Evolutionary conservation across 2,888 invertebrate genomes (phyloP).

Genomic region (Ectemnius continuus): DNA sequence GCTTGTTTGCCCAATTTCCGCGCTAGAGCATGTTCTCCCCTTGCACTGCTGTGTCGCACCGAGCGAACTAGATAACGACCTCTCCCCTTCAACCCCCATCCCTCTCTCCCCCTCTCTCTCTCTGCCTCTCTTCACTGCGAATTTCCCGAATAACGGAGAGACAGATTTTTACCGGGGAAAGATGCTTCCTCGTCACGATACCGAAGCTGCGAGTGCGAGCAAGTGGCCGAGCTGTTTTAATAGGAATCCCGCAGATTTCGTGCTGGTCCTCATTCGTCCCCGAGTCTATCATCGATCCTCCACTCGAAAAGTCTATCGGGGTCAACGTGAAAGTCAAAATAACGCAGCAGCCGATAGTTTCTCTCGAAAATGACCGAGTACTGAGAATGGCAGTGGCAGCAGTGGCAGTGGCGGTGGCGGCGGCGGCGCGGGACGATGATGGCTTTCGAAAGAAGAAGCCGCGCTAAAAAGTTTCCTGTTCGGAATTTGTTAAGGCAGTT

Average conservation of each 20-base stretch:
- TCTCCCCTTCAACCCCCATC: no score
- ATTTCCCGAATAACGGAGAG: no score
- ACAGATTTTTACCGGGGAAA: no score
- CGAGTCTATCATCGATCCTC: background rate
- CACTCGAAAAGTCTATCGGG: slow-evolving; percentile 22
- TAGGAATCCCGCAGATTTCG: background rate
- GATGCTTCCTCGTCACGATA: no score
- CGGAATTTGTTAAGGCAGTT: slow-evolving; percentile 36
- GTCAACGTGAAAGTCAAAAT: slow-evolving; percentile 36
- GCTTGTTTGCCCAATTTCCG: slow-evolving; percentile 7
- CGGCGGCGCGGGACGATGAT: no score
- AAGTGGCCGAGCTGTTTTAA: slow-evolving; percentile 4
- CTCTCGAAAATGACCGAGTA: slow-evolving; percentile 25
- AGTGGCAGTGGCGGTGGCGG: no score
- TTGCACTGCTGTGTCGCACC: background rate
- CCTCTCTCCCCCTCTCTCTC: no score
- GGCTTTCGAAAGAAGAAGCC: background rate
- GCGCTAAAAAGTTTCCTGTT: slow-evolving; percentile 35
- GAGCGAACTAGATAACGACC: background rate
- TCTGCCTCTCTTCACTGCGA: no score
- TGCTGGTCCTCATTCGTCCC: background rate
- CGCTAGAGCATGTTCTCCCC: background rate
- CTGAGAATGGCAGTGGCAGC: no score
- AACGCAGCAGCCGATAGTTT: slow-evolving; percentile 31
- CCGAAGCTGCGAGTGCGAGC: background rate